These are phyloP conservation scores for Artibeus jamaicensis DNA, from an alignment of 2,797 vertebrate genomes.

Conservation along the genomic window DNA sequence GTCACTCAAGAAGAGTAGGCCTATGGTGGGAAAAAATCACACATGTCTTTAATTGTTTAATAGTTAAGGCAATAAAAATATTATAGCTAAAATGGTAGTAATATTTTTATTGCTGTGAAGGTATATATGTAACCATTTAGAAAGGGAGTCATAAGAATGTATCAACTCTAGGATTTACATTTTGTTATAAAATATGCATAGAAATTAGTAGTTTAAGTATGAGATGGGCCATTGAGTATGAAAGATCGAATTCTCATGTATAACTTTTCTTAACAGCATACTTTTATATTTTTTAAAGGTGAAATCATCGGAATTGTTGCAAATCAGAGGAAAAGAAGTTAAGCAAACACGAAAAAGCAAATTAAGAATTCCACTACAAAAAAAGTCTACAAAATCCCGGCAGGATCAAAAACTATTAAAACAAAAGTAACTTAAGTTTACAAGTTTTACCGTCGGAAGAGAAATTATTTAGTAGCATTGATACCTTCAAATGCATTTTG, in stretches of 20 bases:
- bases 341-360: neutral
- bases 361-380: neutral
- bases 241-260: neutral
- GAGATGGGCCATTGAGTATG: neutral
- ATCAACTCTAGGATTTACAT: constrained; percentile 17
- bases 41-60: constrained; percentile 28
- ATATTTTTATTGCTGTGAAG: constrained; percentile 48
- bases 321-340: constrained; percentile 69
- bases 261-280: neutral
- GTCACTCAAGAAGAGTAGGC: neutral
- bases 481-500: neutral
- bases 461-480: neutral
- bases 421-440: constrained; percentile 65
- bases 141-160: neutral
- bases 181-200: neutral
- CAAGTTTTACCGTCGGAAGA: constrained; percentile 25
- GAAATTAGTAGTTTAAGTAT: constrained; percentile 33
- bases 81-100: neutral
- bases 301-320: constrained; percentile 49
- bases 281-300: constrained; percentile 58
- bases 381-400: neutral
- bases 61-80: constrained; percentile 15
- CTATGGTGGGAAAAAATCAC: neutral
- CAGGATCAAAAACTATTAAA: neutral
- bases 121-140: constrained; percentile 5